Percentiles rank a stretch among this genome's conserved stretches.
Evolutionary conservation across 2,797 vertebrate genomes (phyloP).

Genomic region (Sylvia borin): DNA sequence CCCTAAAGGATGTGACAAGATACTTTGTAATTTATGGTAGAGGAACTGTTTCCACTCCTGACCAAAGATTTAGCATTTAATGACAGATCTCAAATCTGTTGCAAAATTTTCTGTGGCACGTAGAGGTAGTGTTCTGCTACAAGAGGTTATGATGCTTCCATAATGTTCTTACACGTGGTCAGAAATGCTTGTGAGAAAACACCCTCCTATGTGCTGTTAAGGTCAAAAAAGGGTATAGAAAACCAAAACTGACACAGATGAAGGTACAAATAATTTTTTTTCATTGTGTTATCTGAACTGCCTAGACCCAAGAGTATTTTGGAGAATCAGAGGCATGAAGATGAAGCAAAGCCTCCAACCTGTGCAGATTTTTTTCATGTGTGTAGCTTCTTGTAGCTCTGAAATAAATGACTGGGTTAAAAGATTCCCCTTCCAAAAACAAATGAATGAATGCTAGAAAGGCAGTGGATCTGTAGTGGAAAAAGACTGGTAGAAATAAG

Average conservation of each 20-base stretch:
- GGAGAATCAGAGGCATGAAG: not conserved
- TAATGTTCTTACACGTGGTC: not conserved
- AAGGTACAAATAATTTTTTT: not conserved
- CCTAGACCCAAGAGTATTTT: not conserved
- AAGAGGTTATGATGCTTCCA: not conserved
- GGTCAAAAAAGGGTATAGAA: not conserved
- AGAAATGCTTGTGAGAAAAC: not conserved
- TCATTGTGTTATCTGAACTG: not conserved
- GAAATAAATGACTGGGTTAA: not conserved
- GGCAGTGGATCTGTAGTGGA: not conserved
- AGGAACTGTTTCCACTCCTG: not conserved
- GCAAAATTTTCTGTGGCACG: not conserved
- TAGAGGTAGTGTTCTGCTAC: not conserved
- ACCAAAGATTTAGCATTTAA: not conserved
- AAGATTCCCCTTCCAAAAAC: not conserved
- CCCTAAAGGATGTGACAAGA: not conserved
- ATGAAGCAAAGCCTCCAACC: not conserved
- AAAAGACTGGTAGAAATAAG: not conserved
- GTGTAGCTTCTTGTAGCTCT: not conserved
- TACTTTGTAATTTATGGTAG: not conserved
- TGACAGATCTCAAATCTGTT: not conserved
- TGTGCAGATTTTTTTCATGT: not conserved
- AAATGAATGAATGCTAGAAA: not conserved
- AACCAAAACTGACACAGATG: not conserved
- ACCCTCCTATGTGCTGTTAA: not conserved